Conservation (phyloP, 2,888 invertebrate genomes). For the Cataglyphis altisquamis region DNA sequence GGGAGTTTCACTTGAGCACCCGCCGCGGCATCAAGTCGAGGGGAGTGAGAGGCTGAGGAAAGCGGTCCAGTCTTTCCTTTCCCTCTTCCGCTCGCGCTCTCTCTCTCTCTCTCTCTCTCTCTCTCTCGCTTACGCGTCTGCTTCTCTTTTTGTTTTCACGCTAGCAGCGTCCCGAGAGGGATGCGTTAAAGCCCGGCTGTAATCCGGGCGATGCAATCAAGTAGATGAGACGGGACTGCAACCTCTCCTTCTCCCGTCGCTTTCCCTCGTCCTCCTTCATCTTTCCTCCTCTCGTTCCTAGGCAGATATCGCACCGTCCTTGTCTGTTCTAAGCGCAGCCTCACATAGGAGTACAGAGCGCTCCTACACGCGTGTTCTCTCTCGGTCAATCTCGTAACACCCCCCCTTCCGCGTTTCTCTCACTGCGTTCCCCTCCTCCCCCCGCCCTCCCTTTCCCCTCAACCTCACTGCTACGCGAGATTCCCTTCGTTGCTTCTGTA, state of each 20-base stretch:
- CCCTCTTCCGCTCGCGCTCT: constrained; percentile 33
- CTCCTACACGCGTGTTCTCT: constrained; percentile 38
- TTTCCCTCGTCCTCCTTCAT: constrained; percentile 23
- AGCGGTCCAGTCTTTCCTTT: constrained; percentile 56
- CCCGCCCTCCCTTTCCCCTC: not conserved
- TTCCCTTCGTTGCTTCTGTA: constrained; percentile 46
- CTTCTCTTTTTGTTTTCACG: constrained; percentile 78
- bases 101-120: not conserved
- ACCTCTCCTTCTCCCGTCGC: constrained; percentile 50
- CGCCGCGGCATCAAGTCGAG: constrained; percentile 43
- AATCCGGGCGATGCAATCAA: constrained; percentile 82
- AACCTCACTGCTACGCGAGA: constrained; percentile 5
- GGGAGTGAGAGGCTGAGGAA: constrained; percentile 49
- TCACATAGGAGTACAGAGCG: constrained; percentile 12
- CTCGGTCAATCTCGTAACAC: constrained; percentile 40
- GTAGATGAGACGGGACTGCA: constrained; percentile 80
- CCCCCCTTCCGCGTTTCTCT: constrained; percentile 2
- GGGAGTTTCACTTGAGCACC: constrained; percentile 73
- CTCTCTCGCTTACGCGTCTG: constrained; percentile 49
- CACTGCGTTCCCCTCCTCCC: not conserved
- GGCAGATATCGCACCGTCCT: constrained; percentile 40
- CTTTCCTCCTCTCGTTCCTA: constrained; percentile 35
- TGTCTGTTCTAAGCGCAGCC: constrained; percentile 31
- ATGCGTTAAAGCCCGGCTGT: constrained; percentile 81
- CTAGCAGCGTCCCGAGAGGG: constrained; percentile 77